phyloP scores from a whole-genome alignment of 1,140 invertebrate species.

The Telenomus remus region DNA sequence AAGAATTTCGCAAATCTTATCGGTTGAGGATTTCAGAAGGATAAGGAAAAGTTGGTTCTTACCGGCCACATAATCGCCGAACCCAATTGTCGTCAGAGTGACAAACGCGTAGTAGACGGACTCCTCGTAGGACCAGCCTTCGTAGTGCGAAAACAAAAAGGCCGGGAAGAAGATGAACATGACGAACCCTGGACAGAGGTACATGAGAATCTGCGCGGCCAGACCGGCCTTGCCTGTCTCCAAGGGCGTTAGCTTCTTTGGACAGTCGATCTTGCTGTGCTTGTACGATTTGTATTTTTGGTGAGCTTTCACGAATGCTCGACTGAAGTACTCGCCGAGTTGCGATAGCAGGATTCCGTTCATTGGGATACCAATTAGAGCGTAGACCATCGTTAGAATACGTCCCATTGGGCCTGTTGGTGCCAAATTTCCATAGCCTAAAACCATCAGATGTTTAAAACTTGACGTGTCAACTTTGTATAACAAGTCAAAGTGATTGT shows the following conservation, averaged over 20 bases:
- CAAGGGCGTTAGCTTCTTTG: constrained; percentile 64
- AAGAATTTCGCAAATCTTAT: too few species aligned
- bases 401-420: constrained; percentile 88
- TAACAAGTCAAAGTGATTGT: too few species aligned
- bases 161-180: constrained; percentile 96
- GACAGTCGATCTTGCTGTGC: constrained; percentile 74
- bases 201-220: constrained; percentile 85
- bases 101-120: constrained; percentile 94
- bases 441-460: constrained; percentile 65
- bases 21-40: too few species aligned
- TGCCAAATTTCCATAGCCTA: constrained; percentile 91
- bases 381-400: constrained; percentile 94
- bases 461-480: too few species aligned
- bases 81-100: constrained; percentile 94
- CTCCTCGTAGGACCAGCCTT: constrained; percentile 92
- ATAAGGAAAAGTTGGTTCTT: constrained; percentile 31
- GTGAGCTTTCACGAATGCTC: constrained; percentile 84
- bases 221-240: constrained; percentile 83
- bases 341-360: constrained; percentile 90
- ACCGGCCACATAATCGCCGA: constrained; percentile 94
- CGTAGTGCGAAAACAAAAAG: constrained; percentile 89
- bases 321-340: constrained; percentile 87
- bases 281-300: constrained; percentile 85
- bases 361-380: constrained; percentile 94
- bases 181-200: constrained; percentile 88